These are phyloP conservation scores for Geothlypis trichas DNA, from an alignment of 2,113 vertebrate genomes.

Conservation along the genomic window DNA sequence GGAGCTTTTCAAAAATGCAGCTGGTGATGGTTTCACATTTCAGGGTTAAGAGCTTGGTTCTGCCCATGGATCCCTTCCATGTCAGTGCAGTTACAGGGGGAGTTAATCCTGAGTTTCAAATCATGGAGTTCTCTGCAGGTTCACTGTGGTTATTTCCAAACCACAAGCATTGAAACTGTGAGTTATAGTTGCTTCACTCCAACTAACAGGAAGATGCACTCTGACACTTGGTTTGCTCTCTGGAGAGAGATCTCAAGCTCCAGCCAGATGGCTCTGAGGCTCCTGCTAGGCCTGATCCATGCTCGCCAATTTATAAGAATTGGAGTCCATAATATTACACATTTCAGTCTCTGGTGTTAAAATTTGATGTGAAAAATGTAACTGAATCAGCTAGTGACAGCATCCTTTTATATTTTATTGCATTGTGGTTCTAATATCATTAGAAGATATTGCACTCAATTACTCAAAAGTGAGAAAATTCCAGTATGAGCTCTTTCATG, in stretches of 20 bases:
- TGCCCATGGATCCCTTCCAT: background rate
- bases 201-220: background rate
- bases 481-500: background rate
- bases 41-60: background rate
- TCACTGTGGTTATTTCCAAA: background rate
- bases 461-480: slow-evolving; percentile 19
- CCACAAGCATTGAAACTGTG: background rate
- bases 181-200: background rate
- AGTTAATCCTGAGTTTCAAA: background rate
- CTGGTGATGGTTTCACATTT: background rate
- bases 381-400: background rate
- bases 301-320: slow-evolving; percentile 2
- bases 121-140: background rate
- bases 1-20: background rate
- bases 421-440: background rate
- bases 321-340: background rate
- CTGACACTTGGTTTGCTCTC: slow-evolving; percentile 38
- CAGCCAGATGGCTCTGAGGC: slow-evolving; percentile 14
- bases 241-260: background rate
- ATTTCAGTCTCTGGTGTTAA: background rate
- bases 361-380: background rate
- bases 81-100: background rate
- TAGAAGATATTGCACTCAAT: slow-evolving; percentile 13
- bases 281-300: background rate
- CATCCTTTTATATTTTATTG: background rate